A percentile compares a stretch with the other conserved stretches of the same genome.
Evolutionary conservation across 2,888 invertebrate species (phyloP).

Genomic region (Thyatira batis): DNA sequence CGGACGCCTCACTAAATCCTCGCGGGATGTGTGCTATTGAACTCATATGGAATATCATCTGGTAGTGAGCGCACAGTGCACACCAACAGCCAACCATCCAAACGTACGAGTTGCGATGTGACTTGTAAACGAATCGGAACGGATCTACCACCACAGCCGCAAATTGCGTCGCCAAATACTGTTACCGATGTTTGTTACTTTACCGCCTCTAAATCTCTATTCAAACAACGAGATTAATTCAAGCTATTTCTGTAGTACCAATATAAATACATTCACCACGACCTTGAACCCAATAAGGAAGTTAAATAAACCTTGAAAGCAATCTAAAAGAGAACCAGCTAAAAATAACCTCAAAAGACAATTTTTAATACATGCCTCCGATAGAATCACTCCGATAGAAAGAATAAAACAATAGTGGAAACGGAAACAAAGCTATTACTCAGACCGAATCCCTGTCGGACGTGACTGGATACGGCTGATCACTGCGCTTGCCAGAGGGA

Average conservation of each 20-base stretch:
- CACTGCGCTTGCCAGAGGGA: constrained; percentile 16
- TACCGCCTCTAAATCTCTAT: neutral
- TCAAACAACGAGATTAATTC: neutral
- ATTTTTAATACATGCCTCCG: neutral
- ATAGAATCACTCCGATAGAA: constrained; percentile 20
- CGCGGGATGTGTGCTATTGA: constrained; percentile 20
- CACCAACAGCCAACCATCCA: neutral
- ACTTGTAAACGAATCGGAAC: neutral
- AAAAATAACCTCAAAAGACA: neutral
- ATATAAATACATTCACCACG: neutral
- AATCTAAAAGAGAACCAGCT: neutral
- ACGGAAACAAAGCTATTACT: constrained; percentile 48
- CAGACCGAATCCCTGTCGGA: constrained; percentile 33
- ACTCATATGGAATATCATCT: constrained; percentile 18
- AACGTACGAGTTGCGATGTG: constrained; percentile 5
- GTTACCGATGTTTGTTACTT: constrained; percentile 1
- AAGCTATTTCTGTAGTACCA: neutral
- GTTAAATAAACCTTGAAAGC: neutral
- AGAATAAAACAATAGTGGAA: constrained; percentile 33
- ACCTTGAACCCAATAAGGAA: neutral
- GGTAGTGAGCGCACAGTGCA: constrained; percentile 5
- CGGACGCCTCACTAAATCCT: constrained; percentile 36
- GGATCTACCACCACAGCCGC: neutral
- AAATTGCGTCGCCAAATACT: neutral
- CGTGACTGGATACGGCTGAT: constrained; percentile 47